These are phyloP conservation scores for Anoplolepis gracilipes DNA, from an alignment of 1,140 invertebrate species.

Conservation along the genomic window DNA sequence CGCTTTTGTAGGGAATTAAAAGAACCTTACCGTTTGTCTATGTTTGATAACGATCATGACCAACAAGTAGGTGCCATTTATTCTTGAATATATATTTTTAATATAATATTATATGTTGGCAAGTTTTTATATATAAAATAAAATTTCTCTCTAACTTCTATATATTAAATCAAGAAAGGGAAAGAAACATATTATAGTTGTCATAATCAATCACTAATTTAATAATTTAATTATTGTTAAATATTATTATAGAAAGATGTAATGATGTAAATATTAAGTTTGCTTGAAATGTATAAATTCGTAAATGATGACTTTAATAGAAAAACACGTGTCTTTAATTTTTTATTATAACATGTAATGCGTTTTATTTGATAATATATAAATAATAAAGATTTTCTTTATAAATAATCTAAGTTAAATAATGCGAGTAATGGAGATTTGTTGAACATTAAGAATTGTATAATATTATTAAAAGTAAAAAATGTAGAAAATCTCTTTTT, in stretches of 20 bases:
- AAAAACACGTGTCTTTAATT: background rate
- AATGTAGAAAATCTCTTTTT: background rate
- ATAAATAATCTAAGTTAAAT: background rate
- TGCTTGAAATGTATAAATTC: background rate
- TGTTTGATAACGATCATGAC: background rate
- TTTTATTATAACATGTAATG: background rate
- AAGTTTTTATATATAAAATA: background rate
- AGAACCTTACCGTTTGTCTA: background rate
- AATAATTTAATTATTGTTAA: background rate
- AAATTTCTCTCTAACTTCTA: background rate
- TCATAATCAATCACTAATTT: background rate
- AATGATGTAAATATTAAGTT: background rate
- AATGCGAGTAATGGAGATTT: background rate
- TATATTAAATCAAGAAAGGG: background rate
- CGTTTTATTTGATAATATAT: background rate
- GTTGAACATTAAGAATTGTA: background rate
- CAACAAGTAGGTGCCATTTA: conserved; percentile 33
- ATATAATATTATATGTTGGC: too few relatives aligned
- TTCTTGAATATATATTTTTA: background rate
- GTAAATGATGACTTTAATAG: background rate
- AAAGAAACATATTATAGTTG: background rate
- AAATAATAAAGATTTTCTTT: background rate
- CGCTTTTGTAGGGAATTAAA: background rate
- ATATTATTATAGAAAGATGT: background rate
- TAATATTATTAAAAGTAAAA: background rate